Base-by-base conservation (phyloP, 1,140 invertebrate species). In the Drosophila ercepeae region DNA sequence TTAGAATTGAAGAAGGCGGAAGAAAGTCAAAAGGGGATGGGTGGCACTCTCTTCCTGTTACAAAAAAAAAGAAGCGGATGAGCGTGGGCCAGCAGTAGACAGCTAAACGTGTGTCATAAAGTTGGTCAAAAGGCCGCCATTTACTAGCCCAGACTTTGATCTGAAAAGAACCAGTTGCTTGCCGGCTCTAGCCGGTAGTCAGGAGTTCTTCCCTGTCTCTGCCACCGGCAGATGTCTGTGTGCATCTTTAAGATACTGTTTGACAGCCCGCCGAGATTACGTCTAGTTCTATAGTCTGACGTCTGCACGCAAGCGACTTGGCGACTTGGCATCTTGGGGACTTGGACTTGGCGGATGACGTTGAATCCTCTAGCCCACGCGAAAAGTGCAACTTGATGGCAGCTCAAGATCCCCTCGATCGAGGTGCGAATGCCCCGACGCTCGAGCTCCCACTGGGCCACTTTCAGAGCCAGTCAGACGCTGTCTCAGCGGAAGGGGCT, bases 201-300 rank as follows among this genome's bases (percentile, higher is more conserved):
- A n/a, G n/a, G 8, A 6, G 13, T 39, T 16, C 8, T 16, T 13
- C 13, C 23, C 7, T 9, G 29, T 32, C 29, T 32, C 29, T 32
- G 29, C 29, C 29, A 32, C 23, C 21, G 21, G 13, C 45, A 27
- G 45, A 48, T 42, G 58, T 44, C 54, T 52, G 45, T 51, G 34
- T 39, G 46, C 77, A 79, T 79, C 76, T 79, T 79, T 79, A 75
- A 79, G 77, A 79, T 79, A 79, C 68, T 60, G 58, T 75, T 75
- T 79, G 77, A 79, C 77, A 79, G 76, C 27, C 42, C 36, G 72
- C 71, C 49, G 71, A 79, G 71, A 79, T 75, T 71, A 75, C 54
- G 75, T 69, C 69, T 55, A 77, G 58, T 55, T 69, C 48, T 52
- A 46, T 63, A 16, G 39, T 18, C 39, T 18, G 36, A 39, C 50